These are phyloP conservation scores for Patiria pectinifera DNA, from an alignment of 53 echinoderm and acorn worm genomes.

Conservation along the genomic window DNA sequence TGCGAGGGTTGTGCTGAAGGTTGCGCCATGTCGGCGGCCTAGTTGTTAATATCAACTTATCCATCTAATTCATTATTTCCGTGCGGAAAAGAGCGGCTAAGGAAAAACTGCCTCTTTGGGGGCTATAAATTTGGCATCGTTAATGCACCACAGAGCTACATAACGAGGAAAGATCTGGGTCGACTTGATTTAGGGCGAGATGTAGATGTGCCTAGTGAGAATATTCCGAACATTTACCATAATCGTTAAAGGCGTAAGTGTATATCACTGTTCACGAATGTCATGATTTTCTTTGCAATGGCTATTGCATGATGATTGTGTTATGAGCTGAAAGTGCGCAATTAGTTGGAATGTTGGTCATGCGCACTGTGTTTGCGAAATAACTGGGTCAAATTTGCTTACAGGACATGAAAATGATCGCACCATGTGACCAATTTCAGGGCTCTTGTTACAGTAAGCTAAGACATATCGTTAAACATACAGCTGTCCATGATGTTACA, in stretches of 20 bases:
- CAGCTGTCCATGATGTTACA: too few relatives aligned
- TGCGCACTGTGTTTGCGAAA: neutral
- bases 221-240: neutral
- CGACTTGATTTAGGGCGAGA: neutral
- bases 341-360: neutral
- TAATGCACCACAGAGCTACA: neutral
- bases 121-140: neutral
- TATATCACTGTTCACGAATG: too few relatives aligned
- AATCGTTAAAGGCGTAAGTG: neutral
- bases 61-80: constrained; percentile 7
- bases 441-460: neutral
- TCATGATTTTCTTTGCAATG: too few relatives aligned
- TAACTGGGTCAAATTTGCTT: neutral
- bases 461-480: neutral
- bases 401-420: neutral
- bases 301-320: too few relatives aligned
- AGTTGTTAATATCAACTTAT: neutral
- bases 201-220: neutral
- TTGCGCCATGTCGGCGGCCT: neutral
- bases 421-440: neutral
- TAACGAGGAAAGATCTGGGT: neutral
- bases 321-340: neutral
- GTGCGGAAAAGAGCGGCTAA: neutral
- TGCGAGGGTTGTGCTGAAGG: neutral
- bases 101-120: neutral